Conservation (phyloP, 2,113 vertebrate species). For the Nannospalax galili region DNA sequence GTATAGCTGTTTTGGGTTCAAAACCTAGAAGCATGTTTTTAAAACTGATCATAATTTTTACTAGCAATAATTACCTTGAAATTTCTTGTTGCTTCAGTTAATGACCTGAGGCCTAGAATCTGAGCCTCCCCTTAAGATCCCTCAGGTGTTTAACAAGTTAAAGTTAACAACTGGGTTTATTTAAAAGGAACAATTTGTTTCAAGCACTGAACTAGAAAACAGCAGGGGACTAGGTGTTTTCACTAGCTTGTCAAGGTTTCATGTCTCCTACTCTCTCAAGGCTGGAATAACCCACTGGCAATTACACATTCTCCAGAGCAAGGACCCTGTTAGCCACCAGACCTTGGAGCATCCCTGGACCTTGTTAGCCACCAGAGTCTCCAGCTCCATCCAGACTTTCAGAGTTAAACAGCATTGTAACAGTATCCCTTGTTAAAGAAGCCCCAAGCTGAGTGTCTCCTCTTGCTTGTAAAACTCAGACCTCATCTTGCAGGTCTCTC, state of each 20-base stretch:
- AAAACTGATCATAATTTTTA: constrained; percentile 88
- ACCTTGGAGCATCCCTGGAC: neutral
- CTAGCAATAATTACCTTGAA: constrained; percentile 89
- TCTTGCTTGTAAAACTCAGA: neutral
- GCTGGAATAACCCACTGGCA: neutral
- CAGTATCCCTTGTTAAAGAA: neutral
- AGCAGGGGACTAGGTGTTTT: neutral
- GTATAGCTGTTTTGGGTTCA: constrained; percentile 82
- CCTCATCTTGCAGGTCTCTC: neutral
- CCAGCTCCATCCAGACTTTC: neutral
- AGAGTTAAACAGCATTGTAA: neutral
- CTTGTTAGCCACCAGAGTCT: neutral
- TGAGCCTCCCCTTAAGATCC: constrained; percentile 79
- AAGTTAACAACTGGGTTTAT: constrained; percentile 80
- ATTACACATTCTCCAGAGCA: neutral
- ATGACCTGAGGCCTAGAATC: constrained; percentile 83
- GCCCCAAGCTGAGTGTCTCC: neutral
- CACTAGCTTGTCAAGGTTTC: neutral
- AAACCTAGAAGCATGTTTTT: constrained; percentile 85
- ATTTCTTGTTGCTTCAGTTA: constrained; percentile 88
- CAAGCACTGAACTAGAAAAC: constrained; percentile 52
- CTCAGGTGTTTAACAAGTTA: constrained; percentile 82
- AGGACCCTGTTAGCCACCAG: neutral
- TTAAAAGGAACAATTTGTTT: constrained; percentile 72
- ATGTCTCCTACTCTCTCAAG: neutral